phyloP scores from a whole-genome alignment of 2,888 invertebrate species.

The Sepioteuthis lessoniana region DNA sequence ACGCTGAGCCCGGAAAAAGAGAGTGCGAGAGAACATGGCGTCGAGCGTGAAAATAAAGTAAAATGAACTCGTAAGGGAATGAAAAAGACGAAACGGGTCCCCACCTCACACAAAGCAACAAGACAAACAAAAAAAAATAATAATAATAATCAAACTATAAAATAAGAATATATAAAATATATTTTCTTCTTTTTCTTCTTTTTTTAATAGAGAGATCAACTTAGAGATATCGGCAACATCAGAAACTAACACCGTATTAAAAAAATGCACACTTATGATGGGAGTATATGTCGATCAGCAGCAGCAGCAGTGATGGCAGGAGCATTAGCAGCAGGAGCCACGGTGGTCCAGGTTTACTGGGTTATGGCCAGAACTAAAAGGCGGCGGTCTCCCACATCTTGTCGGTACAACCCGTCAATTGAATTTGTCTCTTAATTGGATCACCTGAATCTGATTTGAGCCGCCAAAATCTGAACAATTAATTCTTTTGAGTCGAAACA shows the following conservation, averaged over 20 bases:
- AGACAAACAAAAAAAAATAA: too few species aligned
- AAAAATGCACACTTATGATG: not conserved
- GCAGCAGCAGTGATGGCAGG: too few species aligned
- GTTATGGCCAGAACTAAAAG: not conserved
- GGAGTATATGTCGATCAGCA: not conserved
- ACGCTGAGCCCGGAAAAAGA: too few species aligned
- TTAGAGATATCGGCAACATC: not conserved
- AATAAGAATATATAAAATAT: too few species aligned
- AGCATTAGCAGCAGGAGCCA: not conserved
- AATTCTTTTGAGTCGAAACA: not conserved
- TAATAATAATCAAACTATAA: too few species aligned
- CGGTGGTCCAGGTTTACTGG: not conserved
- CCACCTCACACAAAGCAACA: too few species aligned
- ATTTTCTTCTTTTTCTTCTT: too few species aligned
- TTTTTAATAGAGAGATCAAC: not conserved
- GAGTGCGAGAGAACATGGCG: not conserved
- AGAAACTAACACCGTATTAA: not conserved
- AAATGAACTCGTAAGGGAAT: not conserved
- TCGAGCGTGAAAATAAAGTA: too few species aligned
- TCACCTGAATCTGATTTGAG: constrained; percentile 33
- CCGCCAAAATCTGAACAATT: not conserved
- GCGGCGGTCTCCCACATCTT: not conserved
- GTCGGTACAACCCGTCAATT: constrained; percentile 15
- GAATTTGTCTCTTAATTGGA: constrained; percentile 6
- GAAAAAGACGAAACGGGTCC: not conserved